A percentile compares a stretch with the other conserved stretches of the same genome.
phyloP scores from a whole-genome alignment of 2,797 vertebrate species.

The Clamator glandarius region DNA sequence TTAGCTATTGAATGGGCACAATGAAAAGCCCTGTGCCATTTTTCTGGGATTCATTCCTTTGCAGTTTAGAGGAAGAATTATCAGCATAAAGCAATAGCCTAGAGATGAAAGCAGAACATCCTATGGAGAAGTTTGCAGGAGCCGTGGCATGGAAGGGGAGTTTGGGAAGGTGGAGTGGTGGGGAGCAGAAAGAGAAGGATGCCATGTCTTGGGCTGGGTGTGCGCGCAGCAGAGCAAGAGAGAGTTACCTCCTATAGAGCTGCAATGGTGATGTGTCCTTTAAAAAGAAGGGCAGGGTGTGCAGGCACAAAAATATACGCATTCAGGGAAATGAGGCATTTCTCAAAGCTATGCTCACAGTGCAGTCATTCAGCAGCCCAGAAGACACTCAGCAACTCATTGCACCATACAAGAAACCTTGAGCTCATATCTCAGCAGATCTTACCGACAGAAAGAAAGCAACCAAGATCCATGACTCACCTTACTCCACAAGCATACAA shows the following conservation, averaged over 20 bases:
- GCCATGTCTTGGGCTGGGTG: not conserved
- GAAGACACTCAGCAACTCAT: not conserved
- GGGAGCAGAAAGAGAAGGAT: not conserved
- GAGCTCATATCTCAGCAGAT: not conserved
- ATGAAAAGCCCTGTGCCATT: not conserved
- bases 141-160: not conserved
- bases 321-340: not conserved
- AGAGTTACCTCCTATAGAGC: not conserved
- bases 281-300: not conserved
- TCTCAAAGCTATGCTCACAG: not conserved
- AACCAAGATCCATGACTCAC: not conserved
- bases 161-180: not conserved
- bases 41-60: not conserved
- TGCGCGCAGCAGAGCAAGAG: not conserved
- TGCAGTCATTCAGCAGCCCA: not conserved
- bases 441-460: not conserved
- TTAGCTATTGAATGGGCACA: not conserved
- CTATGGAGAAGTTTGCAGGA: not conserved
- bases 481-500: not conserved
- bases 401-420: not conserved
- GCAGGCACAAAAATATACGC: too few species aligned
- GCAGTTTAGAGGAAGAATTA: not conserved
- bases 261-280: not conserved
- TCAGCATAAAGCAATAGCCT: not conserved
- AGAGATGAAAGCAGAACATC: not conserved